These are phyloP conservation scores for Arrhamphus sclerolepis DNA, from an alignment of 2,797 vertebrate species.

Conservation along the genomic window DNA sequence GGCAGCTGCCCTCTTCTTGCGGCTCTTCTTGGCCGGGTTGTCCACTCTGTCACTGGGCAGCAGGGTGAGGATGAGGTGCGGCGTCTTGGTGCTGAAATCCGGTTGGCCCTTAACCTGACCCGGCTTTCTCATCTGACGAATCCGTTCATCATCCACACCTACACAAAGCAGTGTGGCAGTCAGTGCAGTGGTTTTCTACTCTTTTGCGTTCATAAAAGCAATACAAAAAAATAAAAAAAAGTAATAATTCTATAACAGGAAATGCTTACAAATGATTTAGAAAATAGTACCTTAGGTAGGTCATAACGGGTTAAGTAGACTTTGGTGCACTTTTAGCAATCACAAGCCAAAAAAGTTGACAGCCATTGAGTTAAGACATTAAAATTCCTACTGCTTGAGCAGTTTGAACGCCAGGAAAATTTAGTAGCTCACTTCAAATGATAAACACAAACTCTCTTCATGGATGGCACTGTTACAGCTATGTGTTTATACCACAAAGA, in stretches of 20 bases:
- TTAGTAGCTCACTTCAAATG: too few relatives aligned
- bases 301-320: too few relatives aligned
- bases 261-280: too few relatives aligned
- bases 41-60: slow-evolving; percentile 83
- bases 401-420: too few relatives aligned
- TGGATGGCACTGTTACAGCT: neutral
- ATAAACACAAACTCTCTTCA: too few relatives aligned
- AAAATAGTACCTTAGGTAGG: too few relatives aligned
- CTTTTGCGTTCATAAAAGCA: neutral
- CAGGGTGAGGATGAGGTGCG: slow-evolving; percentile 86
- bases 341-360: too few relatives aligned
- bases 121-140: slow-evolving; percentile 73
- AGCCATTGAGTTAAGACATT: too few relatives aligned
- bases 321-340: too few relatives aligned
- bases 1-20: slow-evolving; percentile 83
- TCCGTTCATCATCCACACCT: slow-evolving; percentile 83
- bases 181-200: neutral
- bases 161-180: neutral
- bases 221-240: too few relatives aligned
- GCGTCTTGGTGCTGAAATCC: slow-evolving; percentile 84
- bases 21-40: slow-evolving; percentile 78
- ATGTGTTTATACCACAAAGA: slow-evolving; percentile 7
- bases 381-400: too few relatives aligned
- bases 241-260: too few relatives aligned
- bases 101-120: slow-evolving; percentile 78